Base-by-base conservation (phyloP, 2,797 vertebrate genomes). In the Anabas testudineus region DNA sequence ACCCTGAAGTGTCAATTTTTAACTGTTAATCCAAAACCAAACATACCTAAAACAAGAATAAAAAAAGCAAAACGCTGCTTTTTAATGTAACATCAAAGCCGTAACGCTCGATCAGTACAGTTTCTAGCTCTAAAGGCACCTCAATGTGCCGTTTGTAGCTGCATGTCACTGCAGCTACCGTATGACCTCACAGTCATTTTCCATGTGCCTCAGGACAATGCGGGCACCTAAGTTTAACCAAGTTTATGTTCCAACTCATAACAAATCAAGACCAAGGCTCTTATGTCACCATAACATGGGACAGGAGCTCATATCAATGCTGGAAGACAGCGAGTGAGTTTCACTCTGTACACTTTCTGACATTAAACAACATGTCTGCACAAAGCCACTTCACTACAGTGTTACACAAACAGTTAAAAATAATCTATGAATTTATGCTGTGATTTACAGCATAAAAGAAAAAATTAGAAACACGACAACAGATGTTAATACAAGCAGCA, bases 211-310 rank as follows among this genome's bases (percentile, higher is more conserved):
- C 39, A 61, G 52, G 55, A 67, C 60, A 75, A 79, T 74, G 32
- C 41, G 19, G 19, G 19, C n/a, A 15, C 22, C 10, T 28, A 19
- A 4, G 34, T 64, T 41, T 14, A 37, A 67, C 58, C 56, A 73
- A 67, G 34, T 67, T 82, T 57, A 76, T 49, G 69, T 82, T 52
- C 21, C 9, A 58, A 82, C 65, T 66, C 54, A 65, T 75, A 79
- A 83, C 79, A 80, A 65, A 67, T 37, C 56, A 49, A 7, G 8
- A 71, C 28, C 48, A 68, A 39, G 8, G 30, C 30, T 34, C 28
- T 19, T 45, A 7, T 67, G 43, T 77, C 67, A 63, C 26, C 47
- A 51, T 26, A 5, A 60, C 52, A 32, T 4, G 16, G 30, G 36
- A 16, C 12, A 24, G 22, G 37, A 65, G 60, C 41, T 75, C 4